phyloP scores from a whole-genome alignment of 2,888 invertebrate species.

The Pandemis cinnamomeana region DNA sequence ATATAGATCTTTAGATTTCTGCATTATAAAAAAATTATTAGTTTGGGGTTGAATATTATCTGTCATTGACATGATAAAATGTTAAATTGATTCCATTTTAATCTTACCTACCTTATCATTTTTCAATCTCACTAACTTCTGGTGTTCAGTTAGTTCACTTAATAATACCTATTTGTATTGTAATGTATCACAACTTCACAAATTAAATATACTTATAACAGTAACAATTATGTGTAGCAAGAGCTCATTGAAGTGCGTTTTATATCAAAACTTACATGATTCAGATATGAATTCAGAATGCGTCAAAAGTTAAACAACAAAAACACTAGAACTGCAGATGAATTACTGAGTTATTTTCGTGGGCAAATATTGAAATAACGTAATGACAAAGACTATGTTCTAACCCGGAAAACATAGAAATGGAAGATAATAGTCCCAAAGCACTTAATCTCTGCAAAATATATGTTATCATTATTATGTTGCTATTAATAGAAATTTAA shows the following conservation, averaged over 20 bases:
- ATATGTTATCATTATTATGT: constrained; percentile 4
- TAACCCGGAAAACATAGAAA: constrained; percentile 15
- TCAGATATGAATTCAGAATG: background rate
- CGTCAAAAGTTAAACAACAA: background rate
- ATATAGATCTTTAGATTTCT: no score
- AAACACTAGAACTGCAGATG: background rate
- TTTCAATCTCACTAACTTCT: no score
- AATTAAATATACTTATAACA: no score
- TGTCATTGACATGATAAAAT: no score
- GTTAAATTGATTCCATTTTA: no score
- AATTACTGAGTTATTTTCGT: background rate
- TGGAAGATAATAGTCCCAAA: constrained; percentile 13
- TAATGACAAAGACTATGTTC: background rate
- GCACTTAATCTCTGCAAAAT: constrained; percentile 14
- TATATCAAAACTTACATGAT: background rate
- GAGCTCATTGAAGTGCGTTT: background rate
- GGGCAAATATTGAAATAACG: constrained; percentile 5
- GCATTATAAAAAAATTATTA: no score
- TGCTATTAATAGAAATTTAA: constrained; percentile 9
- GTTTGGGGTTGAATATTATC: no score
- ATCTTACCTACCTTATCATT: no score
- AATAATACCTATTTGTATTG: no score
- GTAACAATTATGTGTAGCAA: background rate
- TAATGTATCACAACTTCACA: background rate
- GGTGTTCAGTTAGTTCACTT: no score